Base-by-base conservation (phyloP, 1,140 invertebrate species). In the Tribolium castaneum region DNA sequence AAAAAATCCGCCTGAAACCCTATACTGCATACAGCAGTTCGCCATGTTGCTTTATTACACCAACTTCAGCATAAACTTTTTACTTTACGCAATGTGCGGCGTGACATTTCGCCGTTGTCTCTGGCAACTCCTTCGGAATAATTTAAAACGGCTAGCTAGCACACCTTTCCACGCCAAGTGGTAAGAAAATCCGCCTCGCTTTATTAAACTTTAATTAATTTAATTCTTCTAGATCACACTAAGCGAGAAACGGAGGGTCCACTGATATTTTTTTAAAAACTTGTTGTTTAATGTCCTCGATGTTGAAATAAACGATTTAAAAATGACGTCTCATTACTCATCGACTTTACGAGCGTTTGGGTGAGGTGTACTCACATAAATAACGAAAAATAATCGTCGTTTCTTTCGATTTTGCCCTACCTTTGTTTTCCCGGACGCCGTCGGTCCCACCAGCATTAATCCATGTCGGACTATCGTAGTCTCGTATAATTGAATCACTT, bases 61-160 rank as follows among this genome's bases (percentile, higher is more conserved):
- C 6, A 96, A 96, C 86, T 96, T 95, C 83, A 93, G 93, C 56
- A 93, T 96, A 56, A 96, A 96, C 88, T 96, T 97, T 86, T 88
- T 94, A n/a, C 88, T 97, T 12, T 96, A 96, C 87, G 95, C 94
- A 83, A 89, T 94, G 72, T 93, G 90, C 79, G 95, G 95, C 2
- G 91, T 94, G 83, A 95, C 95, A 87, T 97, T 96, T 85, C 88
- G 94, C 34, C 25, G 80, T 45, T 84, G 83, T 72, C 72, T 85
- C 7, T 80, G 74, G 71, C 76, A 82, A 76, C 7, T 81, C 12
- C 14, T 77, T 9, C 5, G 78, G 19, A 80, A 77, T 45, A 73
- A 34, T 12, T 66, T 73, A 5, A 78, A 78, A 35, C 13, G 59
- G 13, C 13, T 66, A 22, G 54, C 54, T 5, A 25, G 54, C 25